phyloP scores from a whole-genome alignment of 30 jellyfish, hydroid and myxozoan genomes.

The Hydra vulgaris region DNA sequence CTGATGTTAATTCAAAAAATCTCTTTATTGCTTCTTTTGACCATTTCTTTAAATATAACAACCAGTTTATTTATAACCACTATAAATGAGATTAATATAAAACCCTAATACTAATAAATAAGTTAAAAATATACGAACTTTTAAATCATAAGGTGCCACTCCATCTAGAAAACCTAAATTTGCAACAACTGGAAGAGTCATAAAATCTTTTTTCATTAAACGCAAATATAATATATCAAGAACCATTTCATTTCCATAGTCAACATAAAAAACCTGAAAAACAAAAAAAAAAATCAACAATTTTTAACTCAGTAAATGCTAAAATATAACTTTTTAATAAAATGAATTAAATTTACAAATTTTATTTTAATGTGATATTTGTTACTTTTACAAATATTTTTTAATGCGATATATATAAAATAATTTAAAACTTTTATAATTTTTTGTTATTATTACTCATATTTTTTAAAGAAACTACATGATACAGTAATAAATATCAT shows the following conservation, averaged over 20 bases:
- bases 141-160: constrained; percentile 38
- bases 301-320: background rate
- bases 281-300: background rate
- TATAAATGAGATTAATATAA: background rate
- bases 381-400: too few species aligned
- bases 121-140: too few species aligned
- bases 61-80: background rate
- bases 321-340: background rate
- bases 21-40: constrained; percentile 32
- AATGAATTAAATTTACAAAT: background rate
- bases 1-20: constrained; percentile 45
- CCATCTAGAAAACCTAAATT: constrained; percentile 45
- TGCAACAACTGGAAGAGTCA: constrained; percentile 55
- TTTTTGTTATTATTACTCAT: background rate
- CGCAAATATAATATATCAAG: constrained; percentile 37
- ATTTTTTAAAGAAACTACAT: background rate
- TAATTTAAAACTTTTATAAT: too few species aligned
- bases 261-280: constrained; percentile 64
- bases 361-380: too few species aligned
- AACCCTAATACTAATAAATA: background rate
- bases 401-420: too few species aligned
- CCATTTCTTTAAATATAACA: constrained; percentile 25
- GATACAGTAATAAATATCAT: too few species aligned
- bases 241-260: constrained; percentile 58
- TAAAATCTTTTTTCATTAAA: constrained; percentile 44